Conservation (phyloP, 2,797 vertebrate genomes). For the Octomys mimax region DNA sequence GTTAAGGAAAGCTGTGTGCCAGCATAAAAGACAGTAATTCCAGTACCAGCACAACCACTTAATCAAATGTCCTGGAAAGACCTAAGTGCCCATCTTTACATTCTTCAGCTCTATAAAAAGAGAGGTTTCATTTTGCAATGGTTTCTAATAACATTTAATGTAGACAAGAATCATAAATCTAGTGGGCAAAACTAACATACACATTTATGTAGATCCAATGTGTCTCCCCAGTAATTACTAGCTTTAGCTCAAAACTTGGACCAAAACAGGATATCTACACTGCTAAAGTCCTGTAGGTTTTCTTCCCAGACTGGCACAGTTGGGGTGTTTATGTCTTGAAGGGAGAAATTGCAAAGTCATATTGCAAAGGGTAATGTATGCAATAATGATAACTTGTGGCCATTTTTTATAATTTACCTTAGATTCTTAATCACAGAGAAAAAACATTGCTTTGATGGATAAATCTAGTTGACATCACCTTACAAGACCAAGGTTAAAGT, state of each 20-base stretch:
- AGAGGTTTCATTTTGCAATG: not conserved
- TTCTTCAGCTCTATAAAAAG: conserved; percentile 38
- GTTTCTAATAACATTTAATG: conserved; percentile 62
- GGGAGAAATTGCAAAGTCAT: not conserved
- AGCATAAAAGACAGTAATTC: not conserved
- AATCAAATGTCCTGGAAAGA: not conserved
- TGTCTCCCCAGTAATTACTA: conserved; percentile 25
- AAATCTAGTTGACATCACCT: conserved; percentile 23
- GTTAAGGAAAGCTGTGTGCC: not conserved
- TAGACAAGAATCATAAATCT: conserved; percentile 45
- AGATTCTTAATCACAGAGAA: not conserved
- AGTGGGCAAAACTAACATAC: not conserved
- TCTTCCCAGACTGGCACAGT: not conserved
- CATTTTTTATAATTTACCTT: not conserved
- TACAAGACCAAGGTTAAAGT: conserved; percentile 47
- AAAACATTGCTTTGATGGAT: not conserved
- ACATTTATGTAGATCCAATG: conserved; percentile 29
- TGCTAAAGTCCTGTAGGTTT: not conserved
- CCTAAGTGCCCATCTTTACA: not conserved
- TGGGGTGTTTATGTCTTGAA: not conserved
- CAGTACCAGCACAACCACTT: not conserved
- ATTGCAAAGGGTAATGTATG: not conserved
- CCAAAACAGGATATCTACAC: conserved; percentile 13
- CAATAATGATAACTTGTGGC: not conserved
- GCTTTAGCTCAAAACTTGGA: conserved; percentile 23